Conservation (phyloP, 1,140 invertebrate species). For the Microplitis demolitor region DNA sequence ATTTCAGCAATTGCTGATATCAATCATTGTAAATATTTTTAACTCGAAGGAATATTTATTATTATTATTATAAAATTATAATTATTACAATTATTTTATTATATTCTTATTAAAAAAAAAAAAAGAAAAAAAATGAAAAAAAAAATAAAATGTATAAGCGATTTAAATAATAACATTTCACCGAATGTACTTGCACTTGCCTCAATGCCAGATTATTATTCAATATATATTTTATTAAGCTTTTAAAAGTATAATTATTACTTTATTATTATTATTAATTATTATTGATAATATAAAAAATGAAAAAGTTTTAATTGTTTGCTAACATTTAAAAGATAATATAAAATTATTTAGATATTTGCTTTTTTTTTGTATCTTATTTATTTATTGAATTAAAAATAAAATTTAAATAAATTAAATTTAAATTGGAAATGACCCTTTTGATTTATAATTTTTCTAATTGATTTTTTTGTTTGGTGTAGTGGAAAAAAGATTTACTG, state of each 20-base stretch:
- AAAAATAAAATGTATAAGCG: slow-evolving; percentile 30
- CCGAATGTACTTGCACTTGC: slow-evolving; percentile 29
- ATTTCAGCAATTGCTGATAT: slow-evolving; percentile 28
- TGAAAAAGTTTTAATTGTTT: background rate
- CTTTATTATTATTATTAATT: background rate
- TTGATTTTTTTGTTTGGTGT: background rate
- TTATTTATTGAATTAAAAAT: background rate
- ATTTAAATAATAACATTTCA: slow-evolving; percentile 26
- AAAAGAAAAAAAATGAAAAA: no score
- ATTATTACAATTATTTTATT: slow-evolving; percentile 34
- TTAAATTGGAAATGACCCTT: background rate
- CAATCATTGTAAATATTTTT: slow-evolving; percentile 38
- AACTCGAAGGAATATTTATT: slow-evolving; percentile 35
- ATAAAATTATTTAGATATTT: background rate
- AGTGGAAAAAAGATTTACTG: background rate
- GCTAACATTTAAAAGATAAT: background rate
- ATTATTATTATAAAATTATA: slow-evolving; percentile 30
- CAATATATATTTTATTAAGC: background rate
- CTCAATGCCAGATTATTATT: slow-evolving; percentile 4
- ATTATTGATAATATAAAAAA: background rate
- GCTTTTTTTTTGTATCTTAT: background rate
- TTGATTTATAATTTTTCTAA: background rate
- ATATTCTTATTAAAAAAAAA: no score
- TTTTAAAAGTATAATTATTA: background rate
- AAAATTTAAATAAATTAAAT: background rate